These are phyloP conservation scores for Drosophila macrospina DNA, from an alignment of 2,888 invertebrate species.

Conservation along the genomic window DNA sequence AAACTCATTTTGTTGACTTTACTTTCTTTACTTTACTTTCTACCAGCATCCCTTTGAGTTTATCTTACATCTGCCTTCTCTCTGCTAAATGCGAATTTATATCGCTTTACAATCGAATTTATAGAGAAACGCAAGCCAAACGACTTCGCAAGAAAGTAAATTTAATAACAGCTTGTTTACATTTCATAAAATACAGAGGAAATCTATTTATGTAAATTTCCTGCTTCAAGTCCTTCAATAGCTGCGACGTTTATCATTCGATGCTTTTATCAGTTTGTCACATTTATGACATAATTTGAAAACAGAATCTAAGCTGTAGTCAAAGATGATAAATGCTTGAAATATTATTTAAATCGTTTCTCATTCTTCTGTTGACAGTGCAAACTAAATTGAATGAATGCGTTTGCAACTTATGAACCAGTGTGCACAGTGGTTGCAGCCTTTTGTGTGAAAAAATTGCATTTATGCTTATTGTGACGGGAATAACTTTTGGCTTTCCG, in stretches of 20 bases:
- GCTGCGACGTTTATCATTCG: neutral
- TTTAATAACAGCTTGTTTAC: too few relatives aligned
- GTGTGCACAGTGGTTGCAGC: conserved; percentile 29
- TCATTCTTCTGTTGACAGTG: conserved; percentile 22
- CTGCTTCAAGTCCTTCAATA: too few relatives aligned
- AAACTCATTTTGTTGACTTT: too few relatives aligned
- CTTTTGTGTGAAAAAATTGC: conserved; percentile 57
- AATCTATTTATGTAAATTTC: too few relatives aligned
- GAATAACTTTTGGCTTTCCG: conserved; percentile 61
- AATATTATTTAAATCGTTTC: conserved; percentile 23
- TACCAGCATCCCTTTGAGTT: too few relatives aligned
- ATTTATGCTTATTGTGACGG: conserved; percentile 51
- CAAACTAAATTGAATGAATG: conserved; percentile 5
- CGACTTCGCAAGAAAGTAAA: too few relatives aligned
- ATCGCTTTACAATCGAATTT: too few relatives aligned
- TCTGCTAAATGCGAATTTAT: too few relatives aligned
- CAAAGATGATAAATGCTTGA: conserved; percentile 28
- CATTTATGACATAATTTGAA: conserved; percentile 42
- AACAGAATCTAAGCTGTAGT: conserved; percentile 22
- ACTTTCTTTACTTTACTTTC: too few relatives aligned
- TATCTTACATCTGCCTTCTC: too few relatives aligned
- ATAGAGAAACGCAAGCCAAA: too few relatives aligned
- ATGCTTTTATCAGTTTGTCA: conserved; percentile 17
- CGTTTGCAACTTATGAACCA: conserved; percentile 11
- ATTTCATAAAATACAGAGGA: too few relatives aligned